Percentiles rank a stretch among this genome's conserved stretches.
phyloP scores from a whole-genome alignment of 2,797 vertebrate genomes.

The Acanthopagrus latus region DNA sequence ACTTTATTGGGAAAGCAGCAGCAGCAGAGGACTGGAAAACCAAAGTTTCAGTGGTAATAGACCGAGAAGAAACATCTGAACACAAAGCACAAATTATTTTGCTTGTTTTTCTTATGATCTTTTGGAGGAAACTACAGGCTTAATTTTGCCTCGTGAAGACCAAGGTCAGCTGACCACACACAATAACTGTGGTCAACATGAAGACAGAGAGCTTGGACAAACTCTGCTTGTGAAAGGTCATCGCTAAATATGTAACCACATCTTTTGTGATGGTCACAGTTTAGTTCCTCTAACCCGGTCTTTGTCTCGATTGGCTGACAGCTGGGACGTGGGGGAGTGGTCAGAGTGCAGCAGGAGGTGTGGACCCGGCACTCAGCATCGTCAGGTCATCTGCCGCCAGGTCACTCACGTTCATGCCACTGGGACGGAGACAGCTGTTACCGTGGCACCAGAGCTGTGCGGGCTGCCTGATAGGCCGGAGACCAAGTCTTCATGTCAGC shows the following conservation, averaged over 20 bases:
- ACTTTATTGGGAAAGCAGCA: slow-evolving; percentile 29
- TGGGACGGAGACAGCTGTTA: slow-evolving; percentile 68
- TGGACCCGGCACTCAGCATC: slow-evolving; percentile 82
- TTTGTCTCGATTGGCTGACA: slow-evolving; percentile 55
- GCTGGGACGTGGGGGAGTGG: slow-evolving; percentile 87
- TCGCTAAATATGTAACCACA: slow-evolving; percentile 18
- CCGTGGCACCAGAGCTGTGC: slow-evolving; percentile 66
- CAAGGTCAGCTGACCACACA: slow-evolving; percentile 10
- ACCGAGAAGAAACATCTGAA: slow-evolving; percentile 18
- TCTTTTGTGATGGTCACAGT: background rate
- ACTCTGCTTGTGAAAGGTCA: slow-evolving; percentile 13
- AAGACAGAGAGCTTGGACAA: slow-evolving; percentile 7
- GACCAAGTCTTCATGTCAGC: slow-evolving; percentile 80
- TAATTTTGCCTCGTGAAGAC: background rate
- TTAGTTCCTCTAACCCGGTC: slow-evolving; percentile 6
- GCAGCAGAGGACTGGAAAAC: slow-evolving; percentile 13
- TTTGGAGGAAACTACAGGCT: slow-evolving; percentile 1
- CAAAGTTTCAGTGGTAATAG: slow-evolving; percentile 8
- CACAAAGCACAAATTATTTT: slow-evolving; percentile 8
- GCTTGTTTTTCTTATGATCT: background rate
- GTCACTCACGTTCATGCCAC: slow-evolving; percentile 64
- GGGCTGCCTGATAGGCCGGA: slow-evolving; percentile 68
- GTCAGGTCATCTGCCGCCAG: slow-evolving; percentile 85
- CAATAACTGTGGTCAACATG: slow-evolving; percentile 26
- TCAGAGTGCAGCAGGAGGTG: slow-evolving; percentile 87